These are phyloP conservation scores for Diadumene lineata DNA, from an alignment of 92 coral and sea anemone species.

Conservation along the genomic window DNA sequence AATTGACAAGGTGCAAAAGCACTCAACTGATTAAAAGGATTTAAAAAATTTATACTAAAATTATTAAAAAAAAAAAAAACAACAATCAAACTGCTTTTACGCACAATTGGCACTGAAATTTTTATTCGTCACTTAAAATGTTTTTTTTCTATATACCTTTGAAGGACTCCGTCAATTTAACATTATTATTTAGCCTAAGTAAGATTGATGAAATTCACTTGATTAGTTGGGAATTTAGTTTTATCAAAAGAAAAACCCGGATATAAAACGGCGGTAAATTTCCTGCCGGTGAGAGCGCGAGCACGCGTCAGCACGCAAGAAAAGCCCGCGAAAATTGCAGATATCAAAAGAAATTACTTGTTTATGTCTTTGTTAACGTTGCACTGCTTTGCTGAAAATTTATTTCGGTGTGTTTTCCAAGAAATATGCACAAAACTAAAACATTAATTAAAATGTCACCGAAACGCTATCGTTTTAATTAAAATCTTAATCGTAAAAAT, in stretches of 20 bases:
- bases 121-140: too few relatives aligned
- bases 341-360: background rate
- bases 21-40: too few relatives aligned
- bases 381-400: background rate
- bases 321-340: background rate
- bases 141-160: too few relatives aligned
- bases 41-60: too few relatives aligned
- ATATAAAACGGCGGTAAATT: conserved; percentile 7
- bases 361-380: background rate
- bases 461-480: background rate
- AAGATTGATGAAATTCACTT: background rate
- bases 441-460: background rate
- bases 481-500: background rate
- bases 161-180: too few relatives aligned
- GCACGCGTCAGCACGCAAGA: conserved; percentile 13
- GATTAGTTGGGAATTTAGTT: background rate
- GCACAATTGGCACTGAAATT: too few relatives aligned
- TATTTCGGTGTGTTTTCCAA: background rate
- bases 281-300: background rate
- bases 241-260: background rate
- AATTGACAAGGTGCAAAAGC: too few relatives aligned
- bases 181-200: background rate
- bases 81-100: too few relatives aligned
- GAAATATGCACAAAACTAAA: background rate
- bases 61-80: too few relatives aligned